phyloP scores from a whole-genome alignment of 37 sponge, comb jelly and placozoan genomes.

The Aplysina aerophoba region DNA sequence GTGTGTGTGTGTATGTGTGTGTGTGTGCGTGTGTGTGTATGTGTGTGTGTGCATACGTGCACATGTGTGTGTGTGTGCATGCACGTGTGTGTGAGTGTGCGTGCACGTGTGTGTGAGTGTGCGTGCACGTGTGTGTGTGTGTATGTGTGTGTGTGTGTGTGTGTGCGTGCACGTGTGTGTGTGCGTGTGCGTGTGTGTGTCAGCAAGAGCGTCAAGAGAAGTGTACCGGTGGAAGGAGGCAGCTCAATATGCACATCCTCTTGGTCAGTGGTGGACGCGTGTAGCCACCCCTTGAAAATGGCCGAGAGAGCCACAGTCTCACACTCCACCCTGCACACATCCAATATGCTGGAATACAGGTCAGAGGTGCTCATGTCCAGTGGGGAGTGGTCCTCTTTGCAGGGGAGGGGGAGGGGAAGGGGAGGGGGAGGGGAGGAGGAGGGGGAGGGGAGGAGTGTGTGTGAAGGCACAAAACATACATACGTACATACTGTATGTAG shows the following conservation, averaged over 20 bases:
- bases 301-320: background rate
- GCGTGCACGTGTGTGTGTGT: too few species aligned
- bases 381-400: background rate
- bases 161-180: too few species aligned
- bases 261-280: slow-evolving; percentile 69
- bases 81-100: too few species aligned
- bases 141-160: too few species aligned
- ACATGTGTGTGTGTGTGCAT: too few species aligned
- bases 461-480: too few species aligned
- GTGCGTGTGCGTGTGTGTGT: too few species aligned
- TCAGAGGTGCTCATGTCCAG: slow-evolving; percentile 19
- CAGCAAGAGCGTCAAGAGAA: background rate
- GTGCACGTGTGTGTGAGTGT: too few species aligned
- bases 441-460: background rate
- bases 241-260: slow-evolving; percentile 76
- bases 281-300: slow-evolving; percentile 76
- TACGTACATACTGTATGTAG: too few species aligned
- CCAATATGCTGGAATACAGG: background rate
- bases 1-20: too few species aligned
- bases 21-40: background rate
- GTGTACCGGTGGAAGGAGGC: slow-evolving; percentile 31
- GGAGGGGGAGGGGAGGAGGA: background rate
- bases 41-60: background rate
- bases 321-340: slow-evolving; percentile 7
- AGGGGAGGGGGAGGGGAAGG: background rate